Evolutionary conservation across 2,888 invertebrate species (phyloP).

Genomic region (Spilarctia lutea): DNA sequence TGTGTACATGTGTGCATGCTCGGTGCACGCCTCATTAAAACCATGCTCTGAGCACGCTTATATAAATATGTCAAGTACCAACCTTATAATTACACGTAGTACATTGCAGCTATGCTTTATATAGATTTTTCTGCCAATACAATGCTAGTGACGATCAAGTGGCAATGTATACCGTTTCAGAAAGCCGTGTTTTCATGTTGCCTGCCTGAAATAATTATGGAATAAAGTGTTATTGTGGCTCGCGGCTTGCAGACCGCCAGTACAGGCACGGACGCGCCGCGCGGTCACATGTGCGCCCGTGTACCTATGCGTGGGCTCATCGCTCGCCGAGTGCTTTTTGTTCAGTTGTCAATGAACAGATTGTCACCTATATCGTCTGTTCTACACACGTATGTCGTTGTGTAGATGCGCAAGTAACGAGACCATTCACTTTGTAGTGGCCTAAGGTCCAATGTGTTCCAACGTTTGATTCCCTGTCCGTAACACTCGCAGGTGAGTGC

Average conservation of each 20-base stretch:
- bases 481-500: background rate
- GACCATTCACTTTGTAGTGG: background rate
- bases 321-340: no score
- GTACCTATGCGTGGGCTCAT: no score
- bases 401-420: background rate
- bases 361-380: background rate
- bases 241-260: conserved; percentile 33
- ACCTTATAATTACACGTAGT: background rate
- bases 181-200: conserved; percentile 32
- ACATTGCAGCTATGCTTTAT: conserved; percentile 11
- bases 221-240: conserved; percentile 35
- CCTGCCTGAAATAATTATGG: conserved; percentile 50
- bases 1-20: background rate
- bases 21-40: background rate
- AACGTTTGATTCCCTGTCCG: no score
- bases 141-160: conserved; percentile 7
- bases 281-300: conserved; percentile 18
- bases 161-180: conserved; percentile 7
- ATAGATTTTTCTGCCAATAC: background rate
- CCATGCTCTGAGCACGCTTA: background rate
- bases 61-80: conserved; percentile 23
- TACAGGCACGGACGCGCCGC: conserved; percentile 18
- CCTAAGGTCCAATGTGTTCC: background rate
- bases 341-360: background rate
- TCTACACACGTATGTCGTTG: background rate